phyloP scores from a whole-genome alignment of 2,888 invertebrate genomes.

The Eulithis testata region DNA sequence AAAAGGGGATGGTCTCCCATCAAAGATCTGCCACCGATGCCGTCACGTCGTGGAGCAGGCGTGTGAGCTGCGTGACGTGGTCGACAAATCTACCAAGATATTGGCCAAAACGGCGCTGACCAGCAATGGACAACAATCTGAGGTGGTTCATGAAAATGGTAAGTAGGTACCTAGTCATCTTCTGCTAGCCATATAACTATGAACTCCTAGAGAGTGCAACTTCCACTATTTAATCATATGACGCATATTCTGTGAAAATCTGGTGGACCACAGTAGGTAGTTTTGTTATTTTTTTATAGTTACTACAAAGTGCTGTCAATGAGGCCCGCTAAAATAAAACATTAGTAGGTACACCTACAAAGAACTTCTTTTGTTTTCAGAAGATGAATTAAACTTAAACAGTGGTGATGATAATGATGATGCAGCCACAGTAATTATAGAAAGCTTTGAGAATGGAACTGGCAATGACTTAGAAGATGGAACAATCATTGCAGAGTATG shows the following conservation, averaged over 20 bases:
- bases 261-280: too few relatives aligned
- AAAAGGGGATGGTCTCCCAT: slow-evolving; percentile 36
- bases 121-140: not conserved
- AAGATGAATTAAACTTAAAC: not conserved
- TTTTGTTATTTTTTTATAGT: too few relatives aligned
- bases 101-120: not conserved
- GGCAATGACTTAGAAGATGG: not conserved
- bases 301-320: too few relatives aligned
- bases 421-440: slow-evolving; percentile 11
- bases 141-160: not conserved
- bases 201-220: too few relatives aligned
- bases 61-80: slow-evolving; percentile 38
- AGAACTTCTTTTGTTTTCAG: slow-evolving; percentile 1
- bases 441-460: not conserved
- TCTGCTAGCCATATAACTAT: not conserved
- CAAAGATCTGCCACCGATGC: slow-evolving; percentile 46
- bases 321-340: too few relatives aligned
- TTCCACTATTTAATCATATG: too few relatives aligned
- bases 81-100: slow-evolving; percentile 13
- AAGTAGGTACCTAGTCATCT: not conserved
- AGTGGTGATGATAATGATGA: slow-evolving; percentile 7
- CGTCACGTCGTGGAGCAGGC: slow-evolving; percentile 43
- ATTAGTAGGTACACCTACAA: too few relatives aligned
- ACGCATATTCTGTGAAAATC: too few relatives aligned
- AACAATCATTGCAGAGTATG: slow-evolving; percentile 7